Base-by-base conservation (phyloP, 2,888 invertebrate species). In the Labia minor region DNA sequence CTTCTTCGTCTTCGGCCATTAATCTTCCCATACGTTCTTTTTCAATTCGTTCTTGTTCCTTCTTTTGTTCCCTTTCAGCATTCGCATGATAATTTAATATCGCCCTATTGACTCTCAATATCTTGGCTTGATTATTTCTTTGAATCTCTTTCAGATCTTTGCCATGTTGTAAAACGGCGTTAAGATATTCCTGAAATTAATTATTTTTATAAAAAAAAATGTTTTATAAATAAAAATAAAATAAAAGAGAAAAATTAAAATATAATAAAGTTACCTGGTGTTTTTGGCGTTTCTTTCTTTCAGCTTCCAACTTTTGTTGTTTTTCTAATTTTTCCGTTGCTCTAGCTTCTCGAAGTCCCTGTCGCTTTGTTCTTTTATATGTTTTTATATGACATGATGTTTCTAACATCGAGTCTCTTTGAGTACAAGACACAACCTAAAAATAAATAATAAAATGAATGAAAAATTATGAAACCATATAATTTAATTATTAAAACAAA, bases 1-100 rank as follows among this genome's bases (percentile, higher is more conserved):
- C 85, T 72, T 84, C 85, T 76, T 85, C 85, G 77, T 85, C 85
- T 74, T 85, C 85, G 67, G 82, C 80, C 85, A 85, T 86, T 37
- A 85, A 78, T 65, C 83, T 78, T 67, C 82, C 77, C 81, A 86
- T 81, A 75, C 85, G 80, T 73, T 84, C 83, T 71, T 84, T 83
- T 74, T 86, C 85, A 49, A 85, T 80, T 65, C 83, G 76, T 72
- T 84, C 83, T 73, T 85, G 85, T 73, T 85, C 84, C 73, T 85
- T 85, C 78, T 84, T 84, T 72, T 83, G 82, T 72, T 85, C 85
- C 11, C 84, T 74, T 72, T 85, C 85, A 21, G 82, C 83, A 75
- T 85, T 86, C 64, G 82, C 81, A 74, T 85, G 84, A 73, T 83
- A 83, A 65, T 80, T 78, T 68, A 81, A 73, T 20, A 86, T 77